Conservation (phyloP, 2,797 vertebrate species). For the Microcaecilia unicolor region DNA sequence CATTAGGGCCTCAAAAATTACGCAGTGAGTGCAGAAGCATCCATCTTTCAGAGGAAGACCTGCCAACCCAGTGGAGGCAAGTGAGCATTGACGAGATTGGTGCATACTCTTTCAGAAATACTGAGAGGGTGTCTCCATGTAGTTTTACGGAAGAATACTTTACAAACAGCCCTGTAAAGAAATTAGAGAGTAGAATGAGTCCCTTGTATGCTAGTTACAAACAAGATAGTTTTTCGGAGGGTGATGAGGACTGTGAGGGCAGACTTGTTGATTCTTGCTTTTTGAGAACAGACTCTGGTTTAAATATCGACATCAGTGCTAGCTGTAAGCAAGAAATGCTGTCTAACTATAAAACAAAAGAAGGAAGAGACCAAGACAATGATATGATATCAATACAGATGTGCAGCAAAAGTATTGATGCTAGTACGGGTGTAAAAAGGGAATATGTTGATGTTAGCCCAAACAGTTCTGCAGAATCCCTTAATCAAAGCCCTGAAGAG, state of each 20-base stretch:
- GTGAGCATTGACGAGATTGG: constrained; percentile 83
- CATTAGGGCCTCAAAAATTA: constrained; percentile 60
- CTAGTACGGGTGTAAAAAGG: constrained; percentile 50
- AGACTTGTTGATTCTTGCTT: constrained; percentile 71
- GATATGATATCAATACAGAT: constrained; percentile 72
- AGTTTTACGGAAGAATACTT: constrained; percentile 79
- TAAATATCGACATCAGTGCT: constrained; percentile 65
- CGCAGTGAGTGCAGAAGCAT: constrained; percentile 50
- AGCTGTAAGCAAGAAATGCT: constrained; percentile 64
- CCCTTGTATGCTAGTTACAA: constrained; percentile 69
- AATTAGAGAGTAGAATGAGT: constrained; percentile 58
- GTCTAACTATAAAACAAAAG: constrained; percentile 61
- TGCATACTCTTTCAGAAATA: constrained; percentile 63
- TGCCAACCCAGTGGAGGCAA: constrained; percentile 75
- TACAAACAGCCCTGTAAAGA: constrained; percentile 59
- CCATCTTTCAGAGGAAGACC: constrained; percentile 63
- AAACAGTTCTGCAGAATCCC: constrained; percentile 76
- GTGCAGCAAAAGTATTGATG: constrained; percentile 69
- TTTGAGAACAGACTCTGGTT: constrained; percentile 60
- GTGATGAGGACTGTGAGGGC: constrained; percentile 73
- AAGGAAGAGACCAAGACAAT: constrained; percentile 63
- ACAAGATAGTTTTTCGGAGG: constrained; percentile 78
- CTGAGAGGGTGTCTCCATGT: constrained; percentile 67
- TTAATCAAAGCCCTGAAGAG: constrained; percentile 77
- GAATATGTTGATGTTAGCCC: constrained; percentile 68